Evolutionary conservation across 2,113 vertebrate species (phyloP).

Genomic region (Equus przewalskii): DNA sequence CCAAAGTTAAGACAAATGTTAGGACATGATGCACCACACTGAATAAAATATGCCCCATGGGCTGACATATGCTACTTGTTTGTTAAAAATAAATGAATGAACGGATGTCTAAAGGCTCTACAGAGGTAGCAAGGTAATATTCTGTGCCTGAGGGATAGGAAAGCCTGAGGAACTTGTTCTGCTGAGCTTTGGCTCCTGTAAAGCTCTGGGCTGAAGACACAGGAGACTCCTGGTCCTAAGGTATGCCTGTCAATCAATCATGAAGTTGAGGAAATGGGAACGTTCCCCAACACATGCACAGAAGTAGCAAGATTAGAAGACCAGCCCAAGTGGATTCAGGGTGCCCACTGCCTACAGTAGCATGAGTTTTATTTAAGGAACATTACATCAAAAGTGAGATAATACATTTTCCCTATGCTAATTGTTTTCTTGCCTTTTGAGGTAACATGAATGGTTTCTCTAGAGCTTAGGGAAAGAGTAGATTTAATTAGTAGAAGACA

Average conservation of each 20-base stretch:
- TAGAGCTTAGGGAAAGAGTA: background rate
- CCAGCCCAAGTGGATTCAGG: background rate
- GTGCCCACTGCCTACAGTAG: background rate
- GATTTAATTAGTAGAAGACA: background rate
- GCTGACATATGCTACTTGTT: background rate
- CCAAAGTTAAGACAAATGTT: background rate
- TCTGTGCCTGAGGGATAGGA: accelerated
- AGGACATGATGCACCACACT: background rate
- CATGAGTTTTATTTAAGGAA: background rate
- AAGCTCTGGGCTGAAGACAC: background rate
- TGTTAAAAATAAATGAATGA: background rate
- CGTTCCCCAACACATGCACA: background rate
- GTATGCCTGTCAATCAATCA: background rate
- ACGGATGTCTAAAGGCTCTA: accelerated
- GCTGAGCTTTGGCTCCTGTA: background rate
- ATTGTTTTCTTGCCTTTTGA: background rate
- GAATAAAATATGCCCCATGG: background rate
- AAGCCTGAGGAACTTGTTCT: accelerated
- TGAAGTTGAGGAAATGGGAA: accelerated
- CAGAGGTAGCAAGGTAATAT: background rate
- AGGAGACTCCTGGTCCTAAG: background rate
- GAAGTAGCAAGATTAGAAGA: background rate
- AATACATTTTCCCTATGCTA: background rate
- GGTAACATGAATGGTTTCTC: background rate
- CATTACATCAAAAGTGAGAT: background rate